Evolutionary conservation across 2,113 vertebrate species (phyloP).

Genomic region (Lanius collurio): DNA sequence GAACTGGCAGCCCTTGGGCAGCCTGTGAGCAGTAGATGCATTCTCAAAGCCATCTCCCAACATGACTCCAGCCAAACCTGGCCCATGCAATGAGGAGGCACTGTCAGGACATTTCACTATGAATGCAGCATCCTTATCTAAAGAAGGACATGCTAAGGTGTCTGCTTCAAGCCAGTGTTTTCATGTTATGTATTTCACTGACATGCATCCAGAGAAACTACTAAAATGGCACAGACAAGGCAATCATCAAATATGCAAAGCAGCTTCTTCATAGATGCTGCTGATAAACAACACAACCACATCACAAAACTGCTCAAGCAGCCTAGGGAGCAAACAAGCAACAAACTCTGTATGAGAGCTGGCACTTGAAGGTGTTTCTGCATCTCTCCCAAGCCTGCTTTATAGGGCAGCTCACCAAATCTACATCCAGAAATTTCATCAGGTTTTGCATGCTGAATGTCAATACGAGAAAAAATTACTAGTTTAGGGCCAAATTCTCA

Average conservation of each 20-base stretch:
- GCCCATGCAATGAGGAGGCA: not conserved
- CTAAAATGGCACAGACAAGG: not conserved
- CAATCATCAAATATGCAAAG: not conserved
- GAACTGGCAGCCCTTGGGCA: not conserved
- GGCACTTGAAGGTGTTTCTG: not conserved
- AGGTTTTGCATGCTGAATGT: not conserved
- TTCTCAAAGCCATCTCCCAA: not conserved
- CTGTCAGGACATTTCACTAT: not conserved
- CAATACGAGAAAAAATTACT: not conserved
- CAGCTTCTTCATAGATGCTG: not conserved
- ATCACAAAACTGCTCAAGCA: not conserved
- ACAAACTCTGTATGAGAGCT: not conserved
- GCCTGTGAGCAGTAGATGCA: not conserved
- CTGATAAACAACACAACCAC: not conserved
- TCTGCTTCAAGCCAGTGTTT: not conserved
- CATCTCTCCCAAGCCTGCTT: not conserved
- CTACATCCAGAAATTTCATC: not conserved
- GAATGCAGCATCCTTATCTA: not conserved
- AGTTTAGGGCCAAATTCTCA: not conserved
- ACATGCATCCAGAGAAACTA: not conserved
- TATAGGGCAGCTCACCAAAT: not conserved
- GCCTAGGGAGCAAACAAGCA: not conserved
- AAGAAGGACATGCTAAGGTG: not conserved
- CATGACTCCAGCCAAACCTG: accelerated
- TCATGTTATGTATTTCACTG: not conserved